Percentiles rank a stretch among this genome's conserved stretches.
Evolutionary conservation across 2,797 vertebrate genomes (phyloP).

Genomic region (Protonibea diacanthus): DNA sequence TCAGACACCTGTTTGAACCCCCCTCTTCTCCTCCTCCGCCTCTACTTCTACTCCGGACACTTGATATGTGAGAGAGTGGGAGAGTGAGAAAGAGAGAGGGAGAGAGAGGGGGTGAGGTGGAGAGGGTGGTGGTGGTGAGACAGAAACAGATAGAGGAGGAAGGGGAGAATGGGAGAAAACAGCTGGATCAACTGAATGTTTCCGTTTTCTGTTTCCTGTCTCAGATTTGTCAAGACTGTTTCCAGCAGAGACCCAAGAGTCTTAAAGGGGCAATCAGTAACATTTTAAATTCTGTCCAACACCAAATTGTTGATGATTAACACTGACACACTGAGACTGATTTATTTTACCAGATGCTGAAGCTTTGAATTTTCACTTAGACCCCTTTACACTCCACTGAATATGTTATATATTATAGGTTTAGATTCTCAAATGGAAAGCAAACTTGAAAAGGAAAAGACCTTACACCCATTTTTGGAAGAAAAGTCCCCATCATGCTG

Average conservation of each 20-base stretch:
- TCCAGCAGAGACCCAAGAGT: slow-evolving; percentile 3
- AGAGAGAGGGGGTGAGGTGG: not conserved
- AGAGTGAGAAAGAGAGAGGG: not conserved
- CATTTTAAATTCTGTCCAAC: slow-evolving; percentile 20
- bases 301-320: slow-evolving; percentile 14
- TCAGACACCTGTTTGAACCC: slow-evolving; percentile 84
- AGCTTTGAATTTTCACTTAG: not conserved
- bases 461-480: no score
- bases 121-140: slow-evolving; percentile 16
- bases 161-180: slow-evolving; percentile 67
- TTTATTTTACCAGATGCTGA: slow-evolving; percentile 17
- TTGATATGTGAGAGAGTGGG: slow-evolving; percentile 55
- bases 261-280: slow-evolving; percentile 17
- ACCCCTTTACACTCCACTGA: not conserved
- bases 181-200: slow-evolving; percentile 79
- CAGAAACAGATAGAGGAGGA: slow-evolving; percentile 60
- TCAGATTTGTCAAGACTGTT: slow-evolving; percentile 53
- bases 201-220: slow-evolving; percentile 76
- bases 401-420: not conserved
- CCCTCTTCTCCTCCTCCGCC: not conserved
- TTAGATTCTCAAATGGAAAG: no score
- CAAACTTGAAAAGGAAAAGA: no score
- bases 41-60: slow-evolving; percentile 46
- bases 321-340: slow-evolving; percentile 10
- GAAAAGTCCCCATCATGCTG: no score